Evolutionary conservation across 2,797 vertebrate genomes (phyloP).

Genomic region (Fratercula arctica): DNA sequence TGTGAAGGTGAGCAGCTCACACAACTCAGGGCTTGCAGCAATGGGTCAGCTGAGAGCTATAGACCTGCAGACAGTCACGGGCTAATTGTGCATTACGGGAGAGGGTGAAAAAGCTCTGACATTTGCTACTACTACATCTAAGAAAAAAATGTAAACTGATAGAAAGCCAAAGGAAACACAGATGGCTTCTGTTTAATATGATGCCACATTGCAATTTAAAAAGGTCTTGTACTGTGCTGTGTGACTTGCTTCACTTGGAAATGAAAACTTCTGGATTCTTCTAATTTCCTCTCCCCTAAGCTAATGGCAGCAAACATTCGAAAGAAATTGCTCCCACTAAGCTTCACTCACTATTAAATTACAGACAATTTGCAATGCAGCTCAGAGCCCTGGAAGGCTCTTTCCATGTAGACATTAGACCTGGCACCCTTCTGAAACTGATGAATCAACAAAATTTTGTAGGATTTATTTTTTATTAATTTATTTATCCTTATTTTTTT

Average conservation of each 20-base stretch:
- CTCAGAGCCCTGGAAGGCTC: not conserved
- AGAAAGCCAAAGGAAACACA: conserved; percentile 32
- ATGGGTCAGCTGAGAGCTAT: not conserved
- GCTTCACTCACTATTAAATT: not conserved
- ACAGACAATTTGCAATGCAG: conserved; percentile 1
- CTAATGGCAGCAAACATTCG: conserved; percentile 19
- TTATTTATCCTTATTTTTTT: not conserved
- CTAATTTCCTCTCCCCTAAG: conserved; percentile 4
- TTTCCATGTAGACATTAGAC: not conserved
- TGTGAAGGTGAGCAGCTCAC: not conserved
- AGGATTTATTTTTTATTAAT: not conserved
- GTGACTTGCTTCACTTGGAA: conserved; percentile 22
- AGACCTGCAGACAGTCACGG: not conserved
- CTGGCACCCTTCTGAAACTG: not conserved
- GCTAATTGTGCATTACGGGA: not conserved
- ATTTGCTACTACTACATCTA: not conserved
- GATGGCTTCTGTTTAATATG: conserved; percentile 27
- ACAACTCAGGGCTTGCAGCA: not conserved
- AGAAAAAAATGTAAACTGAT: conserved; percentile 16
- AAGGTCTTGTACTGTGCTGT: conserved; percentile 9
- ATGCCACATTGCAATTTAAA: not conserved
- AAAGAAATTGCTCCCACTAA: conserved; percentile 16
- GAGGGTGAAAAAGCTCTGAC: not conserved
- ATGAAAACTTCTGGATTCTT: conserved; percentile 35
- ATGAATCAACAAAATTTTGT: not conserved